Percentiles rank a stretch among this genome's conserved stretches.
Evolutionary conservation across 2,113 vertebrate species (phyloP).

Genomic region (Gnathonemus longibarbis): DNA sequence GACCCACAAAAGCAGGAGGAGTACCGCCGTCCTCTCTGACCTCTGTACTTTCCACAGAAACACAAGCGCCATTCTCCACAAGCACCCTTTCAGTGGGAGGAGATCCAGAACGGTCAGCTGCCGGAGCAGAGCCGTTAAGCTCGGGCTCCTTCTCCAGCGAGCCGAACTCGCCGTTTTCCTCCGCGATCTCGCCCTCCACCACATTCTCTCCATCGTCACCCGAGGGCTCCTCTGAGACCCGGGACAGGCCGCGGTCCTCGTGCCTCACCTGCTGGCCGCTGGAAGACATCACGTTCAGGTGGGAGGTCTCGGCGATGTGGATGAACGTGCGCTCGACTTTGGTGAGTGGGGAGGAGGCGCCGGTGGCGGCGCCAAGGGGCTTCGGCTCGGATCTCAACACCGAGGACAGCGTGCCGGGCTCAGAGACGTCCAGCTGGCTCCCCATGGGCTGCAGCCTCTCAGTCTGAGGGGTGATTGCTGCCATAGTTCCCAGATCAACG

Average conservation of each 20-base stretch:
- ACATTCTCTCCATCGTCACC: conserved; percentile 43
- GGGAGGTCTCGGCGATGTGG: conserved; percentile 78
- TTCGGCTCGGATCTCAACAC: conserved; percentile 74
- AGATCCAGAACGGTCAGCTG: conserved; percentile 35
- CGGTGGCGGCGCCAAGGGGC: conserved; percentile 46
- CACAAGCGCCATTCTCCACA: conserved; percentile 32
- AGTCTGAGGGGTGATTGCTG: conserved; percentile 71
- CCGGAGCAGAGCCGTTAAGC: conserved; percentile 44
- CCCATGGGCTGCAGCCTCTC: conserved; percentile 70
- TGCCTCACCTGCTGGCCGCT: conserved; percentile 55
- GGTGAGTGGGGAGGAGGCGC: conserved; percentile 74
- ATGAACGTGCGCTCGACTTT: conserved; percentile 83
- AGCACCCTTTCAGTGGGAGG: conserved; percentile 33
- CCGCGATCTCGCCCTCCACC: conserved; percentile 20
- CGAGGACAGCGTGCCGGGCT: conserved; percentile 74
- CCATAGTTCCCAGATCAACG: conserved; percentile 72
- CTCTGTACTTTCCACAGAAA: conserved; percentile 22
- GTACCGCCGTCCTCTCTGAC: conserved; percentile 19
- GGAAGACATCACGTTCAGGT: conserved; percentile 78
- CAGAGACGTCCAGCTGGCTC: conserved; percentile 71
- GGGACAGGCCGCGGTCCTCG: conserved; percentile 46
- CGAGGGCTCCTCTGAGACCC: conserved; percentile 51
- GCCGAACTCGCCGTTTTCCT: conserved; percentile 49
- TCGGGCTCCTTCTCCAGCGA: conserved; percentile 39
- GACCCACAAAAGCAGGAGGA: neutral